These are phyloP conservation scores for Lepidonotus clava DNA, from an alignment of 2,888 invertebrate species.

Conservation along the genomic window DNA sequence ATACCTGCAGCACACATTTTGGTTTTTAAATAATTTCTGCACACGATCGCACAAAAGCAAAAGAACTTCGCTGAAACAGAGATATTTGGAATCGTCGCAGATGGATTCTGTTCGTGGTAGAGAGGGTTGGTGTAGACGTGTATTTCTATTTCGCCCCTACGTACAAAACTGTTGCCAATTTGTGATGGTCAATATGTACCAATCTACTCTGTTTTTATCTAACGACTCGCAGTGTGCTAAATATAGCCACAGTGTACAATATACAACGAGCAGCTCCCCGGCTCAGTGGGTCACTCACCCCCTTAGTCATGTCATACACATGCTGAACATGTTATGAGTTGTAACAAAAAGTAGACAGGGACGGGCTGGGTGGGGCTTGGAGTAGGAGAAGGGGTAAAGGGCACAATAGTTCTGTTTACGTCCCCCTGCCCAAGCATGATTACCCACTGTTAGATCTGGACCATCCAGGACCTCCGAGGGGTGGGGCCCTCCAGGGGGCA, in stretches of 20 bases:
- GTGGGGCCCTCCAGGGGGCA: not conserved
- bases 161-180: no score
- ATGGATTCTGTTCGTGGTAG: no score
- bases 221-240: not conserved
- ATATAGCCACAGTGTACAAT: not conserved
- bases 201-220: no score
- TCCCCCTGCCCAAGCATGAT: not conserved
- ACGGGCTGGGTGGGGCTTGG: not conserved
- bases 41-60: no score
- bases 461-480: not conserved
- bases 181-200: no score
- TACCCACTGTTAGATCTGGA: not conserved
- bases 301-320: slow-evolving; percentile 6
- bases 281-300: not conserved
- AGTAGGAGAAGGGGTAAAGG: not conserved
- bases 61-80: no score
- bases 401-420: slow-evolving; percentile 10
- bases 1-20: no score
- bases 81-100: no score
- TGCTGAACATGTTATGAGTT: not conserved
- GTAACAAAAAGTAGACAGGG: not conserved
- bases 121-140: no score
- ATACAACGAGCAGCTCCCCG: not conserved
- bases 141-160: no score
- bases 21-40: no score